Conservation (phyloP, 2,113 vertebrate genomes). For the Poecilia latipinna region DNA sequence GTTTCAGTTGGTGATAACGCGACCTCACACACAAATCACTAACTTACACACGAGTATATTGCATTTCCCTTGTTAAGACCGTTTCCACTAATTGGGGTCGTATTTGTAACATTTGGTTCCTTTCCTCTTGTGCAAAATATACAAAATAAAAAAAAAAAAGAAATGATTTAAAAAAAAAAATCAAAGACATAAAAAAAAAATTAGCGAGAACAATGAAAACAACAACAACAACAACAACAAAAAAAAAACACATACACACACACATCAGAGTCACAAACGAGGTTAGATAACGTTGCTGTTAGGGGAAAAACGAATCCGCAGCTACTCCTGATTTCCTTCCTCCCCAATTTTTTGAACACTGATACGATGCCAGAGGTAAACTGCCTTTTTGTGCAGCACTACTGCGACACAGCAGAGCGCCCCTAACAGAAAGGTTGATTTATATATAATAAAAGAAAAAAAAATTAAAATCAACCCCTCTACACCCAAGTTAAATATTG, state of each 20-base stretch:
- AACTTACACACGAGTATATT: slow-evolving; percentile 71
- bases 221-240: too few relatives aligned
- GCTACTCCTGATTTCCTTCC: slow-evolving; percentile 17
- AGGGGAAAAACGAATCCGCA: slow-evolving; percentile 33
- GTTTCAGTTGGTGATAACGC: slow-evolving; percentile 61
- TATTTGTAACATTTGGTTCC: slow-evolving; percentile 82
- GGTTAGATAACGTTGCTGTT: slow-evolving; percentile 48
- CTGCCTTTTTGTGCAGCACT: slow-evolving; percentile 32
- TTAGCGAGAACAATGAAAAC: slow-evolving; percentile 39
- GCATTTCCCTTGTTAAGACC: slow-evolving; percentile 82
- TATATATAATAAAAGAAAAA: slow-evolving; percentile 2
- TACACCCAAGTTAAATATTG: slow-evolving; percentile 21
- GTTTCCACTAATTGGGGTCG: slow-evolving; percentile 69
- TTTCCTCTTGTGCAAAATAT: slow-evolving; percentile 85
- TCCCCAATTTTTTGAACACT: slow-evolving; percentile 63
- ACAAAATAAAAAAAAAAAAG: slow-evolving; percentile 69
- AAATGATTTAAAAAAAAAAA: slow-evolving; percentile 45
- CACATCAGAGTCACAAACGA: slow-evolving; percentile 46
- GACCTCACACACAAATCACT: slow-evolving; percentile 61
- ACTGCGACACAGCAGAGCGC: background rate
- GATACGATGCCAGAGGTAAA: slow-evolving; percentile 79
- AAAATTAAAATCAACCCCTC: background rate
- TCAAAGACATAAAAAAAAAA: slow-evolving; percentile 55
- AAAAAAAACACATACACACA: slow-evolving; percentile 4
- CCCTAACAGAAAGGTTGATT: slow-evolving; percentile 14